These are phyloP conservation scores for Campoplex nolae DNA, from an alignment of 2,888 invertebrate species.

Conservation along the genomic window DNA sequence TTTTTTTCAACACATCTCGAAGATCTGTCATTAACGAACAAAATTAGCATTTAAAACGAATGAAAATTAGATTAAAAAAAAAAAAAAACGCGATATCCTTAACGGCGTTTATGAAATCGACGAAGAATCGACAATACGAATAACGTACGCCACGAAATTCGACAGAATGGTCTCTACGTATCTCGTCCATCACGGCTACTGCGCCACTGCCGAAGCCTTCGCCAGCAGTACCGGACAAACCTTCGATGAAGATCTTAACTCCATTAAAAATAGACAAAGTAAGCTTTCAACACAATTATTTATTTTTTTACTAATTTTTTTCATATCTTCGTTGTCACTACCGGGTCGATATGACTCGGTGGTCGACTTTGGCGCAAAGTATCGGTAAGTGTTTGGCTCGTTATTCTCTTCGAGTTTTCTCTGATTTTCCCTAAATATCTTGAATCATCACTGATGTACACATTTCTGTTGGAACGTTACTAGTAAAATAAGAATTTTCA, in stretches of 20 bases:
- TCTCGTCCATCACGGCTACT: constrained; percentile 99
- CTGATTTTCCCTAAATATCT: too few relatives aligned
- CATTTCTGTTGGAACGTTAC: too few relatives aligned
- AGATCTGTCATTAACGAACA: not conserved
- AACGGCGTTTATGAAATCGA: constrained; percentile 30
- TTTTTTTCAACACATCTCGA: not conserved
- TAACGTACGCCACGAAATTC: constrained; percentile 74
- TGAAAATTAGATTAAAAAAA: constrained; percentile 11
- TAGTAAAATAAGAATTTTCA: too few relatives aligned
- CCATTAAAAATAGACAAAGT: constrained; percentile 99
- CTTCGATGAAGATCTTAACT: constrained; percentile 96
- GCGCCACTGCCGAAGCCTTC: constrained; percentile 98
- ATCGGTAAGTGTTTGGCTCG: not conserved
- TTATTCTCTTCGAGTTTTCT: not conserved
- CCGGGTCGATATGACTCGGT: constrained; percentile 1
- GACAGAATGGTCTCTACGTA: constrained; percentile 98
- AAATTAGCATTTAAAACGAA: not conserved
- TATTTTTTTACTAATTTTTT: not conserved
- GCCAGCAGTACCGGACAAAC: constrained; percentile 95
- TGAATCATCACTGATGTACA: too few relatives aligned
- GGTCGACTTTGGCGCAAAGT: not conserved
- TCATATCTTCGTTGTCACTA: constrained; percentile 14
- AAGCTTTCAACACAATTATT: constrained; percentile 80
- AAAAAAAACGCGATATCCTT: constrained; percentile 30
- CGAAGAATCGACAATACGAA: constrained; percentile 60